These are phyloP conservation scores for Lamprotornis superbus DNA, from an alignment of 2,113 vertebrate genomes.

Conservation along the genomic window DNA sequence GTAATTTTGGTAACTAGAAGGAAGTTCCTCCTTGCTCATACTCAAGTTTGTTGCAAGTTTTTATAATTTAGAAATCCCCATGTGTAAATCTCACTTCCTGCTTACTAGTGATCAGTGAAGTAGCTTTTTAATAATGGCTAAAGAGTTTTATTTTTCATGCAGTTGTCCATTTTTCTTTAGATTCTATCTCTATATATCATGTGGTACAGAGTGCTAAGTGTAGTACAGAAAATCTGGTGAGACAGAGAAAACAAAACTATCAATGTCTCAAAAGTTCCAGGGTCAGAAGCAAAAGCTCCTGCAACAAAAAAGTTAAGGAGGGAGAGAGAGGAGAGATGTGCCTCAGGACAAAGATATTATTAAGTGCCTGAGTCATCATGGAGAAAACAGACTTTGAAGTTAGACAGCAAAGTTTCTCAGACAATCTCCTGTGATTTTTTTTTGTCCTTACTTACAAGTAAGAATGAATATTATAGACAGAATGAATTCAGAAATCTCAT, in stretches of 20 bases:
- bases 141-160: background rate
- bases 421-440: background rate
- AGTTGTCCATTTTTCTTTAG: background rate
- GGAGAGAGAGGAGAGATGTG: background rate
- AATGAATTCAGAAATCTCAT: background rate
- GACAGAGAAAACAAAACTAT: background rate
- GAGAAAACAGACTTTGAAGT: background rate
- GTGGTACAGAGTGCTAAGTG: background rate
- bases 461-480: background rate
- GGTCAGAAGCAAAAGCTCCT: background rate
- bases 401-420: background rate
- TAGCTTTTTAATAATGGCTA: background rate
- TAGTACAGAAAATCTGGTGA: background rate
- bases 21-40: conserved; percentile 7
- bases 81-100: conserved; percentile 34
- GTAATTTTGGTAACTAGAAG: background rate
- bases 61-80: conserved; percentile 4
- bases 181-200: background rate
- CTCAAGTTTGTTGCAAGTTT: background rate
- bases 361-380: background rate
- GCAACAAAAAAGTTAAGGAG: background rate
- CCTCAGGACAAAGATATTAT: background rate
- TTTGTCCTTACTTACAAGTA: background rate
- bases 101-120: background rate
- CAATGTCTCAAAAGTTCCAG: background rate